Evolutionary conservation across 2,888 invertebrate genomes (phyloP), one percentile per base, ranked within the genome.

Genomic region (Keiferia lycopersicella): DNA sequence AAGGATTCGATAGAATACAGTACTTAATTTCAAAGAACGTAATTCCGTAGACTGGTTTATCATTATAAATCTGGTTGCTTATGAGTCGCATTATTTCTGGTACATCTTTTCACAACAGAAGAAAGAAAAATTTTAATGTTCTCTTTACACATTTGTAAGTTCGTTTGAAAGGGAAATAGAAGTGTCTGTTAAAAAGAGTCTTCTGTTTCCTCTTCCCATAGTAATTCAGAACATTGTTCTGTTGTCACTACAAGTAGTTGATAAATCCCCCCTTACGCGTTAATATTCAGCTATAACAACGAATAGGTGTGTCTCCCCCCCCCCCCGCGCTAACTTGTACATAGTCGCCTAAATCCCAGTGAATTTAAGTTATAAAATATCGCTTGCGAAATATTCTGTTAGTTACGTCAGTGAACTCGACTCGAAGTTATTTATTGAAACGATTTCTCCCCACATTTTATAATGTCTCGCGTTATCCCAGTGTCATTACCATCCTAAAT

Each of bases 311-410:
- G 84, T 83, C 85, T 80, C 78, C 73, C 76, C 73, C 73, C 4
- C 73, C 8, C 12, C 22, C 73, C 78, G 78, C 78, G 77, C 79
- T 81, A 71, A 68, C 10, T 59, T 65, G 57, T 63, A 66, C 65
- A 69, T 69, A 71, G 69, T 71, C 71, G 69, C 66, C 65, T 68
- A 65, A 66, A 66, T 74, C 75, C 79, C 83, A 80, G 82, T 83
- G 80, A 77, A 69, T 65, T 70, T 14, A 53, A 11, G 6, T 53
- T 53, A 53, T 22, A 12, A 53, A 22, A 53, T 62, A 73, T 38
- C 68, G 73, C 72, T 84, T 88, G 87, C 87, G 87, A 88, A 88
- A 88, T 88, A 87, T 88, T 88, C 85, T 87, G 79, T 83, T 85
- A 69, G 87, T 87, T 87, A 81, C 80, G 75, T 34, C 56, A 34